Conservation (phyloP, 92 coral and sea anemone genomes). For the Galaxea fascicularis region DNA sequence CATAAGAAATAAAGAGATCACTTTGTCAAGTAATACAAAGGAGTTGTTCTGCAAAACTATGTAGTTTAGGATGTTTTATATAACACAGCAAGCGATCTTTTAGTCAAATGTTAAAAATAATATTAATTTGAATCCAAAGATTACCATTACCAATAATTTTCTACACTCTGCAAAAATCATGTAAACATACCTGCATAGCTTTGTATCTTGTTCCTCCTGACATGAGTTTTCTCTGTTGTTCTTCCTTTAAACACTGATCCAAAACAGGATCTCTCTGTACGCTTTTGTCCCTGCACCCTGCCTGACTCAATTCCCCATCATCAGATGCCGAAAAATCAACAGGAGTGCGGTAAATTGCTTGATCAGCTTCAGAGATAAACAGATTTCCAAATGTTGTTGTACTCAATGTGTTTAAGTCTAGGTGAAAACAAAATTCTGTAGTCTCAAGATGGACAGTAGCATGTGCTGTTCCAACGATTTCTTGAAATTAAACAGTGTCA, state of each 20-base stretch:
- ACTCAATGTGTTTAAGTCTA: neutral
- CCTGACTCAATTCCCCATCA: neutral
- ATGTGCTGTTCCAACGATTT: no score
- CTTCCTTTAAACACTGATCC: constrained; percentile 57
- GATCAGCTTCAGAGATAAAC: neutral
- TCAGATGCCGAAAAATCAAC: neutral
- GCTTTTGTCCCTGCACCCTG: neutral
- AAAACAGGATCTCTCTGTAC: constrained; percentile 52
- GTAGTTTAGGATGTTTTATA: no score
- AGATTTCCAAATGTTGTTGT: constrained; percentile 1
- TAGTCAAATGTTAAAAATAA: neutral
- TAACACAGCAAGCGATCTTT: no score
- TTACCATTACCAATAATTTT: neutral
- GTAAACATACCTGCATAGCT: constrained; percentile 72
- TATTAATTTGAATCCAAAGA: neutral
- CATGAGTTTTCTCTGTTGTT: constrained; percentile 21
- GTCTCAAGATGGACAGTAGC: no score
- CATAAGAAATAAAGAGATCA: neutral
- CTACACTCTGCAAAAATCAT: neutral
- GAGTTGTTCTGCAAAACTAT: no score
- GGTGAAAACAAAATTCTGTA: no score
- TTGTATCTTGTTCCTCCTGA: constrained; percentile 37
- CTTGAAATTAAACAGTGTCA: no score
- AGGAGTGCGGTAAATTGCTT: neutral
- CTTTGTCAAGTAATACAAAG: no score